Percentiles rank a stretch among this genome's conserved stretches.
These are phyloP conservation scores for Cancer borealis DNA, from an alignment of 2,888 invertebrate species.

Conservation along the genomic window DNA sequence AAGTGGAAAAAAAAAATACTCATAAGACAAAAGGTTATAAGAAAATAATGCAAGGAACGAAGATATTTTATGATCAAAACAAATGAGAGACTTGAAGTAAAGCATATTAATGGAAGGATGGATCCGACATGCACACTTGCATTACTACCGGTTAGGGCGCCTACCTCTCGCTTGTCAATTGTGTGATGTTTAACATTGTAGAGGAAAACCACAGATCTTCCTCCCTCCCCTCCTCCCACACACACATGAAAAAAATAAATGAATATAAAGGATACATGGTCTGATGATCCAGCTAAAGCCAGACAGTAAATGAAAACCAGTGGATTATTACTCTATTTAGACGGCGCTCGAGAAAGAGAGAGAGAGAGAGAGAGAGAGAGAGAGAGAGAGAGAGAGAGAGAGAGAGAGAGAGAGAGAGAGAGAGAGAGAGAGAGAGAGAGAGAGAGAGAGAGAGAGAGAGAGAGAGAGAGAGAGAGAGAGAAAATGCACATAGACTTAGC, in stretches of 20 bases:
- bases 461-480: no score
- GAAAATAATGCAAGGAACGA: neutral
- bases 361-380: neutral
- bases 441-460: neutral
- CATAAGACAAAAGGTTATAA: neutral
- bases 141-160: neutral
- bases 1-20: neutral
- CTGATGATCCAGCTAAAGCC: no score
- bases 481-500: no score
- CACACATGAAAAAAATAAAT: neutral
- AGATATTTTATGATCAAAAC: neutral
- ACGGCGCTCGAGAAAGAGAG: no score
- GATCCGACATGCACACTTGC: neutral
- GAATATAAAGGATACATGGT: no score
- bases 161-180: neutral
- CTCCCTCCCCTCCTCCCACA: neutral
- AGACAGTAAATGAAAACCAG: no score
- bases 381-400: neutral
- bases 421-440: conserved; percentile 1
- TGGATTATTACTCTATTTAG: no score
- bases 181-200: neutral
- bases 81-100: neutral
- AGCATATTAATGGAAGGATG: neutral
- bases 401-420: conserved; percentile 1
- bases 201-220: neutral